Conservation (phyloP, 2,888 invertebrate genomes). For the Spilarctia lutea region DNA sequence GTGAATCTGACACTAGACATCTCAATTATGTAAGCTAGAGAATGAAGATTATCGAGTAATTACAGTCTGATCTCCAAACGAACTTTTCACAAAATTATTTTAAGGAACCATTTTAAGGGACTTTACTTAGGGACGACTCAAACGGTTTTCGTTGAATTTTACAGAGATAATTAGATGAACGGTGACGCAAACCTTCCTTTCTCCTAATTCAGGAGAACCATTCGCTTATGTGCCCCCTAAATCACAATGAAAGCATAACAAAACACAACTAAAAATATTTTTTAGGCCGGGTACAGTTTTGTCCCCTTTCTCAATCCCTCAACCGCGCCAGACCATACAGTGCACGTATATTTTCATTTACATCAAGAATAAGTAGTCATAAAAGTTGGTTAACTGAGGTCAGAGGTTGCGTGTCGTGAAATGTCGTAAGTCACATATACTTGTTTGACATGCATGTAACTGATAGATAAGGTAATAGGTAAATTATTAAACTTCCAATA, state of each 20-base stretch:
- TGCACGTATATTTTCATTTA: background rate
- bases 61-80: too few species aligned
- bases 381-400: background rate
- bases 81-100: too few species aligned
- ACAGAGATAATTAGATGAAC: too few species aligned
- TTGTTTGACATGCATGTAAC: background rate
- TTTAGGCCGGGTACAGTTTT: background rate
- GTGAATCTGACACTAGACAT: background rate
- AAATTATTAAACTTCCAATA: background rate
- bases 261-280: background rate
- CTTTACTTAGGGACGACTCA: too few species aligned
- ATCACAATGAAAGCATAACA: background rate
- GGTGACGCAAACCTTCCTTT: too few species aligned
- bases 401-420: slow-evolving; percentile 7
- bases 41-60: background rate
- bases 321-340: background rate
- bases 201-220: background rate
- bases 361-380: background rate
- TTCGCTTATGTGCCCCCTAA: background rate
- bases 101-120: too few species aligned
- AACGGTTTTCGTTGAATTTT: too few species aligned
- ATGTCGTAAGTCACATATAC: slow-evolving; percentile 8
- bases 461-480: background rate
- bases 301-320: background rate
- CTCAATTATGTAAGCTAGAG: background rate